phyloP scores from a whole-genome alignment of 2,888 invertebrate genomes.

The Drosophila tripunctata region DNA sequence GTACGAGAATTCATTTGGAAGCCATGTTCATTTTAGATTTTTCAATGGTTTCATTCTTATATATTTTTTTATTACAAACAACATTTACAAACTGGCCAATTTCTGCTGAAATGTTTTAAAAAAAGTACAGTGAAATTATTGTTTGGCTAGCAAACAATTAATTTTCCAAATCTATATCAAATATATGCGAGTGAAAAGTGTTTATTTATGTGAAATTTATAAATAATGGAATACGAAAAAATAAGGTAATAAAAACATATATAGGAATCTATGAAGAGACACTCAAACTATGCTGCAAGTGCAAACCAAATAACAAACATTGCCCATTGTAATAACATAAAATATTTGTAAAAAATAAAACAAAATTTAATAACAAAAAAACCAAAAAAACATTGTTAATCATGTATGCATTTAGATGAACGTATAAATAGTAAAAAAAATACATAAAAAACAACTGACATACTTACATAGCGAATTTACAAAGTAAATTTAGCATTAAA shows the following conservation, averaged over 20 bases:
- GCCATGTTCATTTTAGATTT: background rate
- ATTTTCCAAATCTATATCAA: constrained; percentile 38
- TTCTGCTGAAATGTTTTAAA: constrained; percentile 35
- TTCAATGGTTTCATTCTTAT: background rate
- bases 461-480: constrained; percentile 71
- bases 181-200: constrained; percentile 28
- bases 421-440: constrained; percentile 47
- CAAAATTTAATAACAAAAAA: constrained; percentile 9
- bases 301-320: constrained; percentile 30
- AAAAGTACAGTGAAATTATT: constrained; percentile 22
- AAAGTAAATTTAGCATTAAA: constrained; percentile 67
- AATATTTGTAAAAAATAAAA: constrained; percentile 15
- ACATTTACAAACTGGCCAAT: constrained; percentile 17
- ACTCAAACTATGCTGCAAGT: constrained; percentile 22
- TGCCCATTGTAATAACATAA: constrained; percentile 34
- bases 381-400: constrained; percentile 67
- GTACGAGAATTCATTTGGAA: background rate
- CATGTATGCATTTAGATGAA: constrained; percentile 79
- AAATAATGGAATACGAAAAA: constrained; percentile 28
- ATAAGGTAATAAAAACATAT: background rate
- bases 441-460: constrained; percentile 16
- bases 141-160: constrained; percentile 36
- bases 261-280: constrained; percentile 5
- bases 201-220: constrained; percentile 25
- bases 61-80: background rate